Percentiles rank a stretch among this genome's conserved stretches.
These are phyloP conservation scores for Dromaius novaehollandiae DNA, from an alignment of 2,113 vertebrate genomes.

Conservation along the genomic window DNA sequence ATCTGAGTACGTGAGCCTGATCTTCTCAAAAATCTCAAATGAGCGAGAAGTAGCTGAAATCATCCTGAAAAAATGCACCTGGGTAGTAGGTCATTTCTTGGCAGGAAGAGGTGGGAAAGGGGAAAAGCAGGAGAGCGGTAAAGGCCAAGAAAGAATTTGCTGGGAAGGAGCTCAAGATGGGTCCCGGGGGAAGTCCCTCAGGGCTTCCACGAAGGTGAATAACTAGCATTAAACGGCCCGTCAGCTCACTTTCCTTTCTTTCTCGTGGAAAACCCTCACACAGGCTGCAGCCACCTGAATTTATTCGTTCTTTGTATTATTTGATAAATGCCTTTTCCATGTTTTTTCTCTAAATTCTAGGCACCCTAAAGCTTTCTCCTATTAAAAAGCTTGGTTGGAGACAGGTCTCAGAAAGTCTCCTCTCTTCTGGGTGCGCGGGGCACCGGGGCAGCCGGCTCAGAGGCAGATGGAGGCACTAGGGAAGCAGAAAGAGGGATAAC, in stretches of 20 bases:
- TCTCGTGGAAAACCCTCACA: background rate
- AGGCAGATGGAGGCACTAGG: background rate
- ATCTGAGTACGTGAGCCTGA: conserved; percentile 47
- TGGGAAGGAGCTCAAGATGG: background rate
- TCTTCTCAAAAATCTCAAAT: conserved; percentile 39
- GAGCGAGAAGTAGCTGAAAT: conserved; percentile 57
- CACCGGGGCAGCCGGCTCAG: background rate
- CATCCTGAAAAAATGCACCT: conserved; percentile 17
- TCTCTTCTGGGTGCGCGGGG: background rate
- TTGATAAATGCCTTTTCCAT: background rate
- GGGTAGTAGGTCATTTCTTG: conserved; percentile 36
- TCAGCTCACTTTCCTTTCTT: background rate
- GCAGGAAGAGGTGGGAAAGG: background rate
- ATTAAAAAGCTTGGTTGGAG: background rate
- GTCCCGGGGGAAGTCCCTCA: conserved; percentile 13
- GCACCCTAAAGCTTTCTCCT: background rate
- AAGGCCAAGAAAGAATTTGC: conserved; percentile 2
- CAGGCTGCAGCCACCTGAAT: background rate
- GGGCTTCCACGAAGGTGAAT: background rate
- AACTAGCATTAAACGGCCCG: conserved; percentile 10
- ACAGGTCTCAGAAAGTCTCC: background rate
- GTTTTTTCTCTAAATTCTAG: background rate
- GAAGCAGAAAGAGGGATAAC: background rate
- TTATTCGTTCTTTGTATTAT: background rate
- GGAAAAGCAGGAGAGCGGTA: background rate